Evolutionary conservation across 1,140 invertebrate species (phyloP).

Genomic region (Brachionus asplanchnoidis): DNA sequence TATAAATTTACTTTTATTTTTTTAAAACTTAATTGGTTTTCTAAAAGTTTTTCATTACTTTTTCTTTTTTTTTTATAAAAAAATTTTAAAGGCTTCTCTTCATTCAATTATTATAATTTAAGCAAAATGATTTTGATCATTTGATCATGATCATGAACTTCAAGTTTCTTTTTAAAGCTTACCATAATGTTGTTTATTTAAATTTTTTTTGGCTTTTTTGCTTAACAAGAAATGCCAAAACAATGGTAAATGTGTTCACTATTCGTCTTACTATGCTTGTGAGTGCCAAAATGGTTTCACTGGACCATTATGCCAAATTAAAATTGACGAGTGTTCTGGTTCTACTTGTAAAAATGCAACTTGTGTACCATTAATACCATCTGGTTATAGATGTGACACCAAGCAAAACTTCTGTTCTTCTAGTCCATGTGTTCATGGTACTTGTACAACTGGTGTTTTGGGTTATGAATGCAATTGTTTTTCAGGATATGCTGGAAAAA

Average conservation of each 20-base stretch:
- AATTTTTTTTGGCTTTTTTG: too few species aligned
- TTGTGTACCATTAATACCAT: constrained; percentile 65
- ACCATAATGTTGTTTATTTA: too few species aligned
- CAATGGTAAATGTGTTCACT: constrained; percentile 55
- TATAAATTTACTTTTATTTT: too few species aligned
- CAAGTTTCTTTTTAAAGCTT: too few species aligned
- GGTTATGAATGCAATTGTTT: constrained; percentile 37
- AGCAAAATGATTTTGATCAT: too few species aligned
- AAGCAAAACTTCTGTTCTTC: not conserved
- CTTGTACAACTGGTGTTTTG: not conserved
- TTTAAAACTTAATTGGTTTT: too few species aligned
- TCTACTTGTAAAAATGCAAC: constrained; percentile 81
- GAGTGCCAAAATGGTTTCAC: constrained; percentile 85
- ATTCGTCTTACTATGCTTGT: constrained; percentile 58
- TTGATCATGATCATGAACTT: too few species aligned
- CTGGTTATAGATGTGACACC: constrained; percentile 84
- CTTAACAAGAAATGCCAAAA: too few species aligned
- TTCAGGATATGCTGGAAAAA: constrained; percentile 60
- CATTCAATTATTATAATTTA: too few species aligned
- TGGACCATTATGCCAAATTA: constrained; percentile 76
- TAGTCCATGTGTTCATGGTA: not conserved
- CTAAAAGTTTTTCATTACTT: too few species aligned
- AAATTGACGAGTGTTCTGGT: constrained; percentile 74
- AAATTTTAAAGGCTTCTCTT: too few species aligned
- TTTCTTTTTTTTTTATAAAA: too few species aligned